These are phyloP conservation scores for Epinephelus fuscoguttatus DNA, from an alignment of 2,113 vertebrate species.

Conservation along the genomic window DNA sequence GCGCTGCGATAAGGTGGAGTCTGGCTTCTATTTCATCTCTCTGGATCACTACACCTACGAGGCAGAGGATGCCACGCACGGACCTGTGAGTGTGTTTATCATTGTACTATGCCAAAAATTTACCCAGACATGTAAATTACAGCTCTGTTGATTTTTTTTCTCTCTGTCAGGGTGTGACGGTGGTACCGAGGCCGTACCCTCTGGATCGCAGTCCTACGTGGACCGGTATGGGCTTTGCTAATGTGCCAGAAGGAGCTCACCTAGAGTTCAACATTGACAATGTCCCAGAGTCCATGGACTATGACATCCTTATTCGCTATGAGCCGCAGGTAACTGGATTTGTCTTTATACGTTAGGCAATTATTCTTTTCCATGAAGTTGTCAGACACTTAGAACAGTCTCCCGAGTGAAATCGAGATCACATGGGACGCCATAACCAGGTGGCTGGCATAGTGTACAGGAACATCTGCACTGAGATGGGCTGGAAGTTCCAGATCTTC, in stretches of 20 bases:
- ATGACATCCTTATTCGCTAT: slow-evolving; percentile 93
- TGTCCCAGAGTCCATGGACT: slow-evolving; percentile 96
- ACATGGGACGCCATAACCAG: too few relatives aligned
- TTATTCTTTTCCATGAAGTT: too few relatives aligned
- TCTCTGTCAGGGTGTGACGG: slow-evolving; percentile 86
- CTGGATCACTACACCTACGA: slow-evolving; percentile 97
- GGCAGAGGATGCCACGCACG: slow-evolving; percentile 90
- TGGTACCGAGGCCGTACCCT: slow-evolving; percentile 88
- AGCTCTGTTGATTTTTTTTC: neutral
- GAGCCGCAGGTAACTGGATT: slow-evolving; percentile 91
- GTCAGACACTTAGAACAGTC: too few relatives aligned
- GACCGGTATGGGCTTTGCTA: slow-evolving; percentile 94
- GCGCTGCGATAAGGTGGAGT: slow-evolving; percentile 90
- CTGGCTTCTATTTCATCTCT: slow-evolving; percentile 93
- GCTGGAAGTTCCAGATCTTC: too few relatives aligned
- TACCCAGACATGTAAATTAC: rapidly evolving
- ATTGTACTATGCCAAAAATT: rapidly evolving
- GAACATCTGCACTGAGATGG: too few relatives aligned
- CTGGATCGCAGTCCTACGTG: slow-evolving; percentile 91
- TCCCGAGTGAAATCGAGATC: too few relatives aligned
- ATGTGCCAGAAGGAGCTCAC: slow-evolving; percentile 91
- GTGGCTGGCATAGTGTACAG: too few relatives aligned
- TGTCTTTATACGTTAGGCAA: too few relatives aligned
- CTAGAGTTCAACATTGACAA: slow-evolving; percentile 92
- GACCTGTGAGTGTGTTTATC: slow-evolving; percentile 87